phyloP scores from a whole-genome alignment of 1,140 invertebrate genomes.

The Euwallacea similis region DNA sequence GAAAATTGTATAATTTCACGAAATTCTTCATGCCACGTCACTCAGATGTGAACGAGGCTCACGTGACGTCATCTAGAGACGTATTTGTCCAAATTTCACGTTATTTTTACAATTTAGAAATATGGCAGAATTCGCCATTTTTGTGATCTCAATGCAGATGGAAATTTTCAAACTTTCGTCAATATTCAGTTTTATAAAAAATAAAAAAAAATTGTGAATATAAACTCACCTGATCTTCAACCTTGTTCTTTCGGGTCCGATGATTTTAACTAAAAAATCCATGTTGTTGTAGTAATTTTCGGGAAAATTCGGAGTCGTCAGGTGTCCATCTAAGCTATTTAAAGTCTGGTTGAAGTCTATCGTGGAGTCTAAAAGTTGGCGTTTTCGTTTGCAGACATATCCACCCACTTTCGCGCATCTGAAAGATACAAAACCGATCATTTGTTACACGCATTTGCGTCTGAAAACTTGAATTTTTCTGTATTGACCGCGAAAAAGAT shows the following conservation, averaged over 20 bases:
- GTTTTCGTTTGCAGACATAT: conserved; percentile 56
- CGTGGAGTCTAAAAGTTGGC: conserved; percentile 40
- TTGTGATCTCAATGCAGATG: neutral
- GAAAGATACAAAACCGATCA: neutral
- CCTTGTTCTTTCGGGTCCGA: conserved; percentile 62
- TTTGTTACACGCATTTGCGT: neutral
- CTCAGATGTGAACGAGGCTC: too few species aligned
- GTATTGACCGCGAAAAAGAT: too few species aligned
- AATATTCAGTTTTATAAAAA: neutral
- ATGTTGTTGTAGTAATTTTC: conserved; percentile 68
- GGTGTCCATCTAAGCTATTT: conserved; percentile 58
- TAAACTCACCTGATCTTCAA: conserved; percentile 58
- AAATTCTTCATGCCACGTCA: too few species aligned
- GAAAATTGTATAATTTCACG: too few species aligned
- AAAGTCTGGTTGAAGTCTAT: conserved; percentile 56
- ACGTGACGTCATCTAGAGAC: too few species aligned
- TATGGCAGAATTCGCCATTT: neutral
- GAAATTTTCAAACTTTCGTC: conserved; percentile 56
- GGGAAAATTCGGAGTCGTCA: conserved; percentile 68
- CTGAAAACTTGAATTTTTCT: too few species aligned
- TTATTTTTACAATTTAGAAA: too few species aligned
- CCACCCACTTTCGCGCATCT: conserved; percentile 55
- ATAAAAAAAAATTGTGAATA: neutral
- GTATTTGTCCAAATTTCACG: too few species aligned
- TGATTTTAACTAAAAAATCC: conserved; percentile 65